Conservation (phyloP, 2,113 vertebrate genomes). For the Onychostruthus taczanowskii region DNA sequence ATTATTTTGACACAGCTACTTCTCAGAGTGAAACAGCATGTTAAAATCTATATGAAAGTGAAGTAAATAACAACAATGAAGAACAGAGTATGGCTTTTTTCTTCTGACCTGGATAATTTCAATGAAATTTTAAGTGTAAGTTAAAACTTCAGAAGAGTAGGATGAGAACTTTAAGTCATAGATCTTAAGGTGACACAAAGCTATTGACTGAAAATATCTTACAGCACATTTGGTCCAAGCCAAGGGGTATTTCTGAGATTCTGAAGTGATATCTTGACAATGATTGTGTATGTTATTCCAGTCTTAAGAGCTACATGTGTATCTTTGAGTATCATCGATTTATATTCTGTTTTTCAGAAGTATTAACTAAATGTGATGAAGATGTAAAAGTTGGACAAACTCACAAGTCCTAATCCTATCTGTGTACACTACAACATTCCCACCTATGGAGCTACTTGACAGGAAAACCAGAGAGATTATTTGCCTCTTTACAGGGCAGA, state of each 20-base stretch:
- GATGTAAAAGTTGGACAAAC: not conserved
- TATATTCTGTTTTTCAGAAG: not conserved
- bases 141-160: not conserved
- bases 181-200: not conserved
- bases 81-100: not conserved
- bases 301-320: not conserved
- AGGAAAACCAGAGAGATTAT: not conserved
- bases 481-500: not conserved
- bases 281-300: not conserved
- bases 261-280: not conserved
- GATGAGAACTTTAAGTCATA: not conserved
- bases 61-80: not conserved
- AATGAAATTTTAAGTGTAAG: not conserved
- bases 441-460: not conserved
- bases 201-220: not conserved
- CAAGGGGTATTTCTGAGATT: not conserved
- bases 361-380: not conserved
- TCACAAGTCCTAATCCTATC: not conserved
- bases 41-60: not conserved
- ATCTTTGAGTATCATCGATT: not conserved
- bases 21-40: not conserved
- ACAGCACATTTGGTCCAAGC: not conserved
- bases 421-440: not conserved
- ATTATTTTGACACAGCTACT: not conserved
- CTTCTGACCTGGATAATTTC: not conserved